Evolutionary conservation across 2,888 invertebrate species (phyloP).

Genomic region (Oligia latruncula): DNA sequence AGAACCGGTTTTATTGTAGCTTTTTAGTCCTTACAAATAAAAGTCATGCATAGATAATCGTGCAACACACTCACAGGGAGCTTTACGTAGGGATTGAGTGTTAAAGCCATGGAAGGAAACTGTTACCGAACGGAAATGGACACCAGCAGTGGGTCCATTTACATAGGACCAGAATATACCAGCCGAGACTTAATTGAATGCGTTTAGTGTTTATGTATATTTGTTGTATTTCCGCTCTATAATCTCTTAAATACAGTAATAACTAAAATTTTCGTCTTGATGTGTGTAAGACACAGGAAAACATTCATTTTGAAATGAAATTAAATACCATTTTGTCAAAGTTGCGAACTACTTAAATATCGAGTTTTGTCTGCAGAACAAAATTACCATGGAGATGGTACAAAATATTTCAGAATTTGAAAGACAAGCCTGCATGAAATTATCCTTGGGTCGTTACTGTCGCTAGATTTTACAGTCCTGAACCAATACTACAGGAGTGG

Average conservation of each 20-base stretch:
- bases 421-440: background rate
- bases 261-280: conserved; percentile 24
- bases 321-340: background rate
- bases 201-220: conserved; percentile 23
- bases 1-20: conserved; percentile 85
- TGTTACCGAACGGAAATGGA: conserved; percentile 87
- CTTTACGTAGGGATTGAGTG: conserved; percentile 76
- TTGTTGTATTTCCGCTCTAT: conserved; percentile 36
- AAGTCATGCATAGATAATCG: conserved; percentile 86
- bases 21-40: conserved; percentile 84
- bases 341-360: conserved; percentile 11
- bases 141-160: conserved; percentile 74
- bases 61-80: conserved; percentile 75
- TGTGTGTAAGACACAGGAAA: conserved; percentile 29
- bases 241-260: conserved; percentile 50
- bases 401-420: conserved; percentile 21
- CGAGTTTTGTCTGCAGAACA: conserved; percentile 1
- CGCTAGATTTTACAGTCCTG: conserved; percentile 71
- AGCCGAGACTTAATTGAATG: conserved; percentile 51
- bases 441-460: conserved; percentile 68
- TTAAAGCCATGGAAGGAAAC: conserved; percentile 81
- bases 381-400: background rate
- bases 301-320: conserved; percentile 23
- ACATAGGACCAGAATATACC: conserved; percentile 72
- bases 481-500: conserved; percentile 69